Conservation (phyloP, 1,140 invertebrate species). For the Tetranychus urticae region DNA sequence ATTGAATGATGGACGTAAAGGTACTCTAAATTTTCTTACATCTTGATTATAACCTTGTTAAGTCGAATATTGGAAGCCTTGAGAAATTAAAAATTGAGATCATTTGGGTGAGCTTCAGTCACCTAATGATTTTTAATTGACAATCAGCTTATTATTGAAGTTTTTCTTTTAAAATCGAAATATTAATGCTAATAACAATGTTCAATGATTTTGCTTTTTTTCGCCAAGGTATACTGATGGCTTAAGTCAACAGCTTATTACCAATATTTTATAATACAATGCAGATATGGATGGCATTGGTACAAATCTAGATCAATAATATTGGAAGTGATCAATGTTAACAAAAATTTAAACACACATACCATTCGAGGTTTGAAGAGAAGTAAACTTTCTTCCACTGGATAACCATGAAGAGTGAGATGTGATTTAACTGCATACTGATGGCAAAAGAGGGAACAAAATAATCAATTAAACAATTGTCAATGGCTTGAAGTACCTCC, state of each 20-base stretch:
- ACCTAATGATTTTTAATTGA: not conserved
- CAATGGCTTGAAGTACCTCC: not conserved
- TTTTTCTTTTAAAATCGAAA: no score
- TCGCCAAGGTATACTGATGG: no score
- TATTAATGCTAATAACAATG: not conserved
- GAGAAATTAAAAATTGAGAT: no score
- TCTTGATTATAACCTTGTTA: not conserved
- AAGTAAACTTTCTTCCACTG: conserved; percentile 25
- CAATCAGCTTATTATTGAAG: not conserved
- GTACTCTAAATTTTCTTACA: no score
- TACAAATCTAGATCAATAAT: no score
- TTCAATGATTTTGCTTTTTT: not conserved
- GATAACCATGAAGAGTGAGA: conserved; percentile 26
- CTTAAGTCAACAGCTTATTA: no score
- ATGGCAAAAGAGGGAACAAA: conserved; percentile 2
- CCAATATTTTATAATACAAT: no score
- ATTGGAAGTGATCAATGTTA: no score
- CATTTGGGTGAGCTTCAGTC: not conserved
- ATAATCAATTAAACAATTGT: conserved; percentile 1
- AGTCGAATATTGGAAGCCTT: not conserved
- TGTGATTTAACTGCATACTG: conserved; percentile 35
- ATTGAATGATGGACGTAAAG: no score
- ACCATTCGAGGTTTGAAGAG: conserved; percentile 27
- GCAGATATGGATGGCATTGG: no score
- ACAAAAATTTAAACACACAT: conserved; percentile 4